Evolutionary conservation across 2,888 invertebrate species (phyloP).

Genomic region (Strigamia maritima): DNA sequence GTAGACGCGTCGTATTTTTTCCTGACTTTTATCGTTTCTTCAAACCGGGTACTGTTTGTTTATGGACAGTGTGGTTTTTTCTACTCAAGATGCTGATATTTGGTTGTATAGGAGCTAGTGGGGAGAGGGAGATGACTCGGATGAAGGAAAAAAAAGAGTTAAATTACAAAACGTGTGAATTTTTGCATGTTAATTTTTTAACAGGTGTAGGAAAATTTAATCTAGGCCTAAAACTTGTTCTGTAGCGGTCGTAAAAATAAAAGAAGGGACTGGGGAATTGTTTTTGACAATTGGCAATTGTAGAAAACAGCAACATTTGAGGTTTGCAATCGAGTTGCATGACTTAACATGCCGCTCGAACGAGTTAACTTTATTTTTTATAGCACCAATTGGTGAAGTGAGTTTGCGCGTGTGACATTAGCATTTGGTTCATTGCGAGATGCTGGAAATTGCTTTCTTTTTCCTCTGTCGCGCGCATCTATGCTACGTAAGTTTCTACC

Average conservation of each 20-base stretch:
- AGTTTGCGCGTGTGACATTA: slow-evolving; percentile 21
- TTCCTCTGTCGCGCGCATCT: background rate
- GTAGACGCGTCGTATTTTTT: slow-evolving; percentile 27
- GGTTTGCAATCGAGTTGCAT: background rate
- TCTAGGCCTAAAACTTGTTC: too few species aligned
- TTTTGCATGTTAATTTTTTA: too few species aligned
- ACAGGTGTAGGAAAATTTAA: too few species aligned
- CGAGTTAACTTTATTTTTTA: slow-evolving; percentile 1
- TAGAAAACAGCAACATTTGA: background rate
- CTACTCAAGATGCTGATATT: background rate
- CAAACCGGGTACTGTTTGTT: background rate
- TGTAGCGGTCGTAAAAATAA: background rate
- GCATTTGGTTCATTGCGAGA: slow-evolving; percentile 9
- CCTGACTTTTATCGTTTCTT: slow-evolving; percentile 27
- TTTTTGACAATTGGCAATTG: background rate
- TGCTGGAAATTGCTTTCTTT: background rate
- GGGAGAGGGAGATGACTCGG: too few species aligned
- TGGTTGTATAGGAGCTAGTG: background rate
- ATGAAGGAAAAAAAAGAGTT: too few species aligned
- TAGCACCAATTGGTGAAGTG: slow-evolving; percentile 22
- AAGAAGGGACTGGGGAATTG: background rate
- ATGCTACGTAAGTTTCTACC: background rate
- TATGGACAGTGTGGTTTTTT: slow-evolving; percentile 1
- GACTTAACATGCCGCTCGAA: background rate
- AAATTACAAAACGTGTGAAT: too few species aligned